Base-by-base conservation (phyloP, 2,888 invertebrate genomes). In the Smittia aterrima region DNA sequence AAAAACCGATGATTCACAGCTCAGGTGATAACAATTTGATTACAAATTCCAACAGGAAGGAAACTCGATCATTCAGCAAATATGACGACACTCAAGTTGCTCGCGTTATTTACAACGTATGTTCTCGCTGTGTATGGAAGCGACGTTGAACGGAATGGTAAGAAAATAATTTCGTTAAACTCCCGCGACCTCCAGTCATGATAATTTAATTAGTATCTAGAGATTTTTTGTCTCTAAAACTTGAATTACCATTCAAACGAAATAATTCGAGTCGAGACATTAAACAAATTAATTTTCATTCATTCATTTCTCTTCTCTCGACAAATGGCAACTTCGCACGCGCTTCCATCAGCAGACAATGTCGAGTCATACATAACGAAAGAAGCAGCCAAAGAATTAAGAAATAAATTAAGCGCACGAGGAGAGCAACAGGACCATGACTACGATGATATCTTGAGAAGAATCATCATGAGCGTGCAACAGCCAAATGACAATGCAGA, bases 341-440 rank as follows among this genome's bases (percentile, higher is more conserved):
- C 32, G 3, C 32, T 32, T 9, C 6, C 38, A 38, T 38, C n/a
- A n/a, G 7, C 58, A 58, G 58, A 58, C 9, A 58, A 58, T 66
- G 73, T 47, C 68, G 76, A 76, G 58, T 75, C 76, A 38, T 75
- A 71, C 40, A 76, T 76, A 68, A 76, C 76, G 22, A 74, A 75
- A 58, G 76, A 75, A n/a, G 75, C 71, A 11, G 76, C 76, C 13
- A 71, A 75, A 71, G 70, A 74, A 40, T 64, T 76, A 38, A 71
- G 75, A 64, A 22, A 72, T 70, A 70, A 72, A 73, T 66, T 76
- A 20, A 41, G 66, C 1, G n/a, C 58, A 1, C 58, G 58, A 18
- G 53, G 16, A 13, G 62, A 70, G 32, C 71, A 70, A 41, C 73
- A 73, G 54, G 62, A 75, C 9, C 7, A 58, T 13, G 75, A 76